Evolutionary conservation across 2,797 vertebrate genomes (phyloP).

Genomic region (Typhlichthys subterraneus): DNA sequence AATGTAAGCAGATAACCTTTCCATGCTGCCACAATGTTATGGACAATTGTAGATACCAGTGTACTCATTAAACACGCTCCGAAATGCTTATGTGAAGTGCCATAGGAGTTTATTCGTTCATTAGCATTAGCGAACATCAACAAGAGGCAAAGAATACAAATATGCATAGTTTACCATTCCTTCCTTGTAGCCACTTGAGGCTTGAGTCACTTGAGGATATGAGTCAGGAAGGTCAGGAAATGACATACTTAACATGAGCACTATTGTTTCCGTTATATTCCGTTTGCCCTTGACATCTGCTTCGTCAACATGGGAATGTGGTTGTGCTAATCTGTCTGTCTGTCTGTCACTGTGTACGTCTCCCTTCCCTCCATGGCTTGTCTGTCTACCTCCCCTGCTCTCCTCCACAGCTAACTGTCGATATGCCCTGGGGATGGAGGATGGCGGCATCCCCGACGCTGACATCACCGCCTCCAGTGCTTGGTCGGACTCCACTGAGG

Average conservation of each 20-base stretch:
- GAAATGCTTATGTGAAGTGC: too few species aligned
- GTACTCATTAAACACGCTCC: too few species aligned
- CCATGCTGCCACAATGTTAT: too few species aligned
- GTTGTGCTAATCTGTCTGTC: slow-evolving; percentile 23
- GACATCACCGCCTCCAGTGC: slow-evolving; percentile 90
- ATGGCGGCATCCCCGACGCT: slow-evolving; percentile 88
- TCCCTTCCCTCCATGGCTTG: slow-evolving; percentile 3
- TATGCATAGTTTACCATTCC: slow-evolving; percentile 2
- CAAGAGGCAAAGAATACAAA: neutral
- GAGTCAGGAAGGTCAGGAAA: slow-evolving; percentile 34
- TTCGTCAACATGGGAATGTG: slow-evolving; percentile 32
- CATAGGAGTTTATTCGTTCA: too few species aligned
- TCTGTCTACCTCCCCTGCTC: slow-evolving; percentile 19
- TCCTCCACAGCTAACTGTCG: slow-evolving; percentile 83
- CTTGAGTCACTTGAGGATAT: slow-evolving; percentile 21
- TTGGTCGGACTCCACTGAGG: slow-evolving; percentile 94
- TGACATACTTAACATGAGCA: slow-evolving; percentile 47
- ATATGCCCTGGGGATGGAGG: slow-evolving; percentile 93
- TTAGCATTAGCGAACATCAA: too few species aligned
- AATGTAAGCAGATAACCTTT: too few species aligned
- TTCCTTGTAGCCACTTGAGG: slow-evolving; percentile 13
- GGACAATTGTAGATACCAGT: too few species aligned
- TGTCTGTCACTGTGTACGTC: slow-evolving; percentile 4
- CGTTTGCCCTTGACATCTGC: slow-evolving; percentile 48
- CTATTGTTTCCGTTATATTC: slow-evolving; percentile 58